phyloP scores from a whole-genome alignment of 2,113 vertebrate species.

The Poeciliopsis turrubarensis region DNA sequence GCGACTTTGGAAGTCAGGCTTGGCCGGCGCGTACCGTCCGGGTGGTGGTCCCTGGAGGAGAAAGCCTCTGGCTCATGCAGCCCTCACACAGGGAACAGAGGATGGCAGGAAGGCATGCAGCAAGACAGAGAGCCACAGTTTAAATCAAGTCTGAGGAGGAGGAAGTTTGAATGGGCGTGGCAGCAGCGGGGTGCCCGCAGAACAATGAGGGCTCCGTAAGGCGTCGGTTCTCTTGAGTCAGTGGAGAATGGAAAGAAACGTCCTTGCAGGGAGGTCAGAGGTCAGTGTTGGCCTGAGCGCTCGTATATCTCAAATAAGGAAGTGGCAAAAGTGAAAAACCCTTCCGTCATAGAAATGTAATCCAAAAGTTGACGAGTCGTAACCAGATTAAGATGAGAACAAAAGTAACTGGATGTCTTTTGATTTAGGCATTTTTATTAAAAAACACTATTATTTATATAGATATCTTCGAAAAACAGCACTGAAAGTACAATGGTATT shows the following conservation, averaged over 20 bases:
- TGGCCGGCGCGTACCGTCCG: constrained; percentile 20
- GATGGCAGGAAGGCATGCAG: constrained; percentile 11
- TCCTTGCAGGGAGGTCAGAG: constrained; percentile 53
- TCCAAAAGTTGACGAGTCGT: neutral
- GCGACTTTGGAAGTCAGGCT: constrained; percentile 35
- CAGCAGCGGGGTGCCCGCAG: constrained; percentile 41
- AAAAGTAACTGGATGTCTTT: neutral
- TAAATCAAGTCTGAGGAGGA: constrained; percentile 4
- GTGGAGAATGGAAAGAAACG: constrained; percentile 47
- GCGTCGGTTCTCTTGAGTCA: constrained; percentile 43
- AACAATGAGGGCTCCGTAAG: constrained; percentile 43
- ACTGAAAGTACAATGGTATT: too few species aligned
- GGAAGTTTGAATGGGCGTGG: constrained; percentile 4
- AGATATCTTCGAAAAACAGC: too few species aligned
- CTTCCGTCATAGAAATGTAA: neutral
- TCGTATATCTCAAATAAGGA: constrained; percentile 29
- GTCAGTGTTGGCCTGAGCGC: constrained; percentile 41
- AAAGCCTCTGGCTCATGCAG: neutral
- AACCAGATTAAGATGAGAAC: neutral
- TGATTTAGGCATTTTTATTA: too few species aligned
- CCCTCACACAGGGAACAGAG: constrained; percentile 36
- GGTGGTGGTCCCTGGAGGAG: constrained; percentile 20
- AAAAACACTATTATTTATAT: too few species aligned
- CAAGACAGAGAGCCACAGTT: constrained; percentile 3
- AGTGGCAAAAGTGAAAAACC: neutral